phyloP scores from a whole-genome alignment of 1,140 invertebrate genomes.

The Idris sp. region DNA sequence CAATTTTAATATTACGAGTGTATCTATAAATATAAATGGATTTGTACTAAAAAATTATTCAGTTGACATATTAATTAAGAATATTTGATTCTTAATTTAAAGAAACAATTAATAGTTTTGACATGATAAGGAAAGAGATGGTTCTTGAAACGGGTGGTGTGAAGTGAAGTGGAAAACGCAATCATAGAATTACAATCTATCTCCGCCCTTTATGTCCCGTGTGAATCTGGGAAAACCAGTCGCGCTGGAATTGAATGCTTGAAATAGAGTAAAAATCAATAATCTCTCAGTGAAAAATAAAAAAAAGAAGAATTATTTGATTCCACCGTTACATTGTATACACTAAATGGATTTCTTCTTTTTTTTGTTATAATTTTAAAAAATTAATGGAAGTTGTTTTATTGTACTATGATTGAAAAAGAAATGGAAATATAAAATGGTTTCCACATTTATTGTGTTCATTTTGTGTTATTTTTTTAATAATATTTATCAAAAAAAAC shows the following conservation, averaged over 20 bases:
- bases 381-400: conserved; percentile 13
- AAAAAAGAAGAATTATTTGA: conserved; percentile 44
- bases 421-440: no score
- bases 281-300: conserved; percentile 43
- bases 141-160: conserved; percentile 54
- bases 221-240: conserved; percentile 62
- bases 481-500: no score
- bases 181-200: conserved; percentile 62
- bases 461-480: no score
- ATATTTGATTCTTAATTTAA: conserved; percentile 39
- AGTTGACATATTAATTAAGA: no score
- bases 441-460: no score
- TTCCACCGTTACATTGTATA: conserved; percentile 58
- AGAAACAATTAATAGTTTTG: conserved; percentile 51
- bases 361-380: conserved; percentile 16
- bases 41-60: no score
- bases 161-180: conserved; percentile 60
- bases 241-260: conserved; percentile 62
- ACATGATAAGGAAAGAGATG: conserved; percentile 57
- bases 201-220: conserved; percentile 61
- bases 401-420: conserved; percentile 3
- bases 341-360: conserved; percentile 39
- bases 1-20: no score
- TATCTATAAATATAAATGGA: no score
- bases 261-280: conserved; percentile 62